Base-by-base conservation (phyloP, 2,888 invertebrate species). In the Molorchus minor region DNA sequence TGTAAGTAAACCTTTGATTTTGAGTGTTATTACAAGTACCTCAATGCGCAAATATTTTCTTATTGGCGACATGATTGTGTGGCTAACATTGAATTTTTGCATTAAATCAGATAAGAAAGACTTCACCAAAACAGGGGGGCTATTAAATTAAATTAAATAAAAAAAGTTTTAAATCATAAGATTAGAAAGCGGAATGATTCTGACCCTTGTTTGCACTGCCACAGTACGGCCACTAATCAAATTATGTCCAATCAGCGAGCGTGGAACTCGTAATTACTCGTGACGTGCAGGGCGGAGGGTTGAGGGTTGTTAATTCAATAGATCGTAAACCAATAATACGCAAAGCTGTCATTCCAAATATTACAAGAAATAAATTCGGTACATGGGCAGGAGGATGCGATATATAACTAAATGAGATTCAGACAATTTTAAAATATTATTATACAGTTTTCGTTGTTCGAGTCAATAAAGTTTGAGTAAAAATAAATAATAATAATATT, bases 161-260 rank as follows among this genome's bases (percentile, higher is more conserved):
- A 63, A 59, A 68, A 64, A 63, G 60, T 60, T 70, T 69, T 69
- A 70, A 70, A 69, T 70, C 65, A 69, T 68, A 70, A 70, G 59
- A 64, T 59, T 59, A 70, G 62, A 70, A 67, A 67, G 68, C 62
- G 54, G 62, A 58, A 49, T 66, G 61, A 70, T 68, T 71, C 73
- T 75, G 75, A 77, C 78, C 79, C 78, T 76, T 79, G 77, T 79
- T 79, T 79, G 77, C 74, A 77, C 72, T 74, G 76, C 77, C 75
- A 75, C 75, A 75, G 75, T 72, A 75, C 74, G 74, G 78, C 78
- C 78, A 77, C 79, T 79, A 79, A 79, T 77, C 73, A 66, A 71
- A 77, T 79, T 79, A 79, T 70, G 71, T 76, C 77, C 79, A 79
- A 79, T 79, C 79, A 79, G 74, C 78, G 72, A 76, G 71, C 73